Evolutionary conservation across 2,797 vertebrate species (phyloP), one percentile per base, ranked within the genome.

Genomic region (Monodelphis domestica): DNA sequence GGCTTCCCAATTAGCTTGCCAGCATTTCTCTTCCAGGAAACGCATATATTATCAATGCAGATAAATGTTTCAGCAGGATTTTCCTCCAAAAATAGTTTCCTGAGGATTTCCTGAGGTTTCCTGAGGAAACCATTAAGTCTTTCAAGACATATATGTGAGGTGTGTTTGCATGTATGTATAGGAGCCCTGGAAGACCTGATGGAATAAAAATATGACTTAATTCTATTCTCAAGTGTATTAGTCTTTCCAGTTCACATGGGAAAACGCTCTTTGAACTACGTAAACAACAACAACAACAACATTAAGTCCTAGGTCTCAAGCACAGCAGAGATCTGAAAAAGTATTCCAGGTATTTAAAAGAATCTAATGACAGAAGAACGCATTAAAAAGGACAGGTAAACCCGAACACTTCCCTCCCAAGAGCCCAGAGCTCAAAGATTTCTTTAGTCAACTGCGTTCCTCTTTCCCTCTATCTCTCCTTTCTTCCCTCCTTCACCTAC

Each of bases 161-260:
- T 78, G 63, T 38, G 2, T n/a, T n/a, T 63, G 14, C 14, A 11
- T 6, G 55, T n/a, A 30, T 51, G 52, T n/a, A 88, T 33, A 38
- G 3, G 24, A 89, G 55, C 33, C 53, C 92, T 53, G 63, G 52
- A 55, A 26, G 30, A 14, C n/a, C 29, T 53, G 26, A 2, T 78
- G 94, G 50, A 91, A 54, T 38, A 91, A 78, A 89, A n/a, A 51
- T 29, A 1, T 50, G 24, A 29, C 45, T 95, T 95, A 33, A 6
- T 94, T 54, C 53, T 26, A 5, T 89, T 95, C 21, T 92, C 50
- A 84, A 11, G 4, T 55, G 90, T 88, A 91, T 94, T 89, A 54
- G 93, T 94, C 55, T 94, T 91, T 90, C 89, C 59, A 59, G 55
- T 54, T 12, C 88, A 26, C 12, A 63, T n/a, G 53, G 29, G 51